A percentile compares a stretch with the other conserved stretches of the same genome.
Conservation (phyloP, 2,888 invertebrate genomes). For the Aphodius sticticus region DNA sequence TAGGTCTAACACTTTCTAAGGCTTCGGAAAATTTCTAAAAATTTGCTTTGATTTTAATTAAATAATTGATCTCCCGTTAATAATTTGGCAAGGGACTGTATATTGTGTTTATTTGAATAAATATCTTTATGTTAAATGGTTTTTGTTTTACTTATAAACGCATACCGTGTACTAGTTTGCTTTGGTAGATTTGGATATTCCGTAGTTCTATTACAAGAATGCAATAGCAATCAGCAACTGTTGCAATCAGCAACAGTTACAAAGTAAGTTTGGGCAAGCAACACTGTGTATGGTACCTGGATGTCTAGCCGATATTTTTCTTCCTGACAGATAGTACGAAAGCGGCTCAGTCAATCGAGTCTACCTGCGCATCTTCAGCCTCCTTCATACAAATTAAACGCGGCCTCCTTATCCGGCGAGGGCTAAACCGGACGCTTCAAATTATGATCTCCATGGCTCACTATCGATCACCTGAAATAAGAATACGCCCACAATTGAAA, state of each 20-base stretch:
- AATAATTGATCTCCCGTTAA: too few species aligned
- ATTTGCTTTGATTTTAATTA: too few species aligned
- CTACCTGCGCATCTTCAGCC: constrained; percentile 49
- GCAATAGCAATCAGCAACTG: background rate
- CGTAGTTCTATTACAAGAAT: background rate
- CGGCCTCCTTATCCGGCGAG: constrained; percentile 41
- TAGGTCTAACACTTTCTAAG: too few species aligned
- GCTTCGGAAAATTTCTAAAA: too few species aligned
- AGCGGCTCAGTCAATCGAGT: constrained; percentile 48
- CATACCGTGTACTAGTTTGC: too few species aligned
- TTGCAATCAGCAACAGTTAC: background rate
- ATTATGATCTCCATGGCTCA: constrained; percentile 48
- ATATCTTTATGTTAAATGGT: too few species aligned
- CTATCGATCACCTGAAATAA: constrained; percentile 51
- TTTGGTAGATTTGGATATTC: too few species aligned
- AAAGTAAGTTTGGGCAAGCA: constrained; percentile 4
- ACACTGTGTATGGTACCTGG: constrained; percentile 39
- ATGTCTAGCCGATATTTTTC: constrained; percentile 49
- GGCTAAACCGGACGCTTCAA: constrained; percentile 43
- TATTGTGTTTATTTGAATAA: too few species aligned
- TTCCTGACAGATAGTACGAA: constrained; percentile 44
- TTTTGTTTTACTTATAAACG: too few species aligned
- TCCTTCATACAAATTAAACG: constrained; percentile 48
- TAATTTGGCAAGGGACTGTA: too few species aligned
- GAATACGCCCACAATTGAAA: constrained; percentile 52